Evolutionary conservation across 2,888 invertebrate species (phyloP).

Genomic region (Caenorhabditis sp.): DNA sequence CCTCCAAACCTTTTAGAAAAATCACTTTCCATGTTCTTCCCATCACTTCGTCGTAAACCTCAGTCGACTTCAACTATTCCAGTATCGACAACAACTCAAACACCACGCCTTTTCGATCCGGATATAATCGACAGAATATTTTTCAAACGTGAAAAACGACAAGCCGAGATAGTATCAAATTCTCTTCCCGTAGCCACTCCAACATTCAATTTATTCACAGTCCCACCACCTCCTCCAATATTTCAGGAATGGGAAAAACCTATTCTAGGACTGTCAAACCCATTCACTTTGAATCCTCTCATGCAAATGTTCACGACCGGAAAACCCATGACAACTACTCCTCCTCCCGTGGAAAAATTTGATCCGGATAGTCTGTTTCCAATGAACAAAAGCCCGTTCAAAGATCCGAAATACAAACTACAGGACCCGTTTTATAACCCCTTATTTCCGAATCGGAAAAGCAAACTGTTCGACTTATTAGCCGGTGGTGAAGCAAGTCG

Average conservation of each 20-base stretch:
- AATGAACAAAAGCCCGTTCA: slow-evolving; percentile 20
- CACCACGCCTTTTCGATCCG: slow-evolving; percentile 48
- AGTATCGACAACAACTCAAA: slow-evolving; percentile 18
- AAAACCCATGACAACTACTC: neutral
- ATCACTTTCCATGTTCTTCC: slow-evolving; percentile 49
- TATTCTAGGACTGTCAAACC: slow-evolving; percentile 46
- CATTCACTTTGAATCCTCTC: slow-evolving; percentile 61
- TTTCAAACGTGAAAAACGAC: slow-evolving; percentile 40
- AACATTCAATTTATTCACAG: slow-evolving; percentile 25
- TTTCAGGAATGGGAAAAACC: slow-evolving; percentile 48
- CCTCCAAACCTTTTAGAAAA: slow-evolving; percentile 43
- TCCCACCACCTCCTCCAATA: slow-evolving; percentile 37
- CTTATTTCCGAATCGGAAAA: slow-evolving; percentile 56
- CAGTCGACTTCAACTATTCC: slow-evolving; percentile 21
- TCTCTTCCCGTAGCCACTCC: slow-evolving; percentile 11
- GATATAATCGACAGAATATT: slow-evolving; percentile 44
- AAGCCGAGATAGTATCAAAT: neutral
- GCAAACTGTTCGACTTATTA: slow-evolving; percentile 57
- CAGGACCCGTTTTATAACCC: slow-evolving; percentile 66
- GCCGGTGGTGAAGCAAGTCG: slow-evolving; percentile 53
- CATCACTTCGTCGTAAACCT: slow-evolving; percentile 41
- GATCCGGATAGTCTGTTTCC: slow-evolving; percentile 14
- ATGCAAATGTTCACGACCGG: slow-evolving; percentile 61
- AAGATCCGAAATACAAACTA: slow-evolving; percentile 47
- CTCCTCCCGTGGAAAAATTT: slow-evolving; percentile 20